Evolutionary conservation across 2,888 invertebrate genomes (phyloP), one percentile per base, ranked within the genome.

Genomic region (Cryptocephalus primarius): DNA sequence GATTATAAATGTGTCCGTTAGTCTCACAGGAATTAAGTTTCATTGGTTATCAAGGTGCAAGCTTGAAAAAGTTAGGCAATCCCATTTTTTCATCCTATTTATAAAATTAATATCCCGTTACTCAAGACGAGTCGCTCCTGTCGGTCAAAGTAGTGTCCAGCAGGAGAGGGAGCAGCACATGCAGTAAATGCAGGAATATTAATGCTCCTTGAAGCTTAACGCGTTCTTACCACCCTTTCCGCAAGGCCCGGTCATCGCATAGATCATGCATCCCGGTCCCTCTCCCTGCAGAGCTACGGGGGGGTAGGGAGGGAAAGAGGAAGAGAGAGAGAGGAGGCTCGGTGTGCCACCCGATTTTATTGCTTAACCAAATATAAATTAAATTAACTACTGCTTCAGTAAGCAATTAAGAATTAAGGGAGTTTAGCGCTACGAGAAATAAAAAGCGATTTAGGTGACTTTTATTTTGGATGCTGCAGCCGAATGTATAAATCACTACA

Each of bases 361-460:
- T 69, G 67, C 68, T 64, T 62, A 62, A 64, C 67, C 66, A 68
- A 67, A 67, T 68, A 70, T 69, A 69, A 69, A 69, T 70, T 70
- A 70, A 70, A 70, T 70, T 70, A 70, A 70, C 68, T 70, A 68
- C 69, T 64, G 69, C 69, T 68, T 68, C 68, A 67, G 66, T 67
- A 64, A 66, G 68, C 69, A 68, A 69, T 69, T 69, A 68, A 67
- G 68, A 68, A 68, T 68, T 68, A 63, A 65, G 66, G 66, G 66
- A 66, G 66, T 65, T 65, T 63, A 64, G 64, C 62, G 62, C 59
- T 57, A 58, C 60, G 59, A 57, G 63, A 60, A 61, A 66, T 66
- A 67, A 67, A 67, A 66, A 65, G 63, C 64, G 67, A 66, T 67
- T 66, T 65, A 63, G 65, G 62, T 62, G 66, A 67, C 65, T 67